Conservation (phyloP, 1,140 invertebrate species). For the Halyomorpha halys region DNA sequence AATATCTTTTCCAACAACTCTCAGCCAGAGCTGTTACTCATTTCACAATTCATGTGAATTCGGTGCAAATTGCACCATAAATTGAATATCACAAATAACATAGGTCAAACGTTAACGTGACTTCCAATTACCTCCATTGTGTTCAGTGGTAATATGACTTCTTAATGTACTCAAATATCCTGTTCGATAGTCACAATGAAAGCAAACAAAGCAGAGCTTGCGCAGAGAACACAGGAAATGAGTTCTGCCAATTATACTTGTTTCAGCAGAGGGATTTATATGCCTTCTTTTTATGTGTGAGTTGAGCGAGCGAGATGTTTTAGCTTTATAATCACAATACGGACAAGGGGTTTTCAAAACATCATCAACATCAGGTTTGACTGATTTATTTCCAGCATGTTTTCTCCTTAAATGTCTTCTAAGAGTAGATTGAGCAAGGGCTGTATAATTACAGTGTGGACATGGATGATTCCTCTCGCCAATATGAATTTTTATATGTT, state of each 20-base stretch:
- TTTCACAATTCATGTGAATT: too few species aligned
- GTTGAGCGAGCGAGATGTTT: too few species aligned
- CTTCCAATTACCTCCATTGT: background rate
- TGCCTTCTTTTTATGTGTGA: too few species aligned
- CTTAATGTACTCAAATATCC: background rate
- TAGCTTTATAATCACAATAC: too few species aligned
- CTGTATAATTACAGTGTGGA: background rate
- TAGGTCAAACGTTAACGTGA: background rate
- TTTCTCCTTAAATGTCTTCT: slow-evolving; percentile 1
- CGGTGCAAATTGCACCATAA: too few species aligned
- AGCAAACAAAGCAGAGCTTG: background rate
- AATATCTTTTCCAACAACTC: too few species aligned
- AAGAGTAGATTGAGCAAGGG: background rate
- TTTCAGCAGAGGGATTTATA: too few species aligned
- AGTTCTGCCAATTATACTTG: background rate
- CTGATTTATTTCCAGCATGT: background rate
- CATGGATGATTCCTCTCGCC: background rate
- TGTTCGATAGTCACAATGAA: slow-evolving; percentile 2
- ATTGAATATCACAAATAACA: too few species aligned
- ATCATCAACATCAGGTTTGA: too few species aligned
- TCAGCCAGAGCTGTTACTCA: too few species aligned
- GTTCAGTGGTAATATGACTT: background rate
- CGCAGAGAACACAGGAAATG: background rate
- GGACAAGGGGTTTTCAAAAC: too few species aligned
- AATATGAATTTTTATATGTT: background rate